Evolutionary conservation across 2,888 invertebrate species (phyloP), one percentile per base, ranked within the genome.

Genomic region (Philonicus albiceps): DNA sequence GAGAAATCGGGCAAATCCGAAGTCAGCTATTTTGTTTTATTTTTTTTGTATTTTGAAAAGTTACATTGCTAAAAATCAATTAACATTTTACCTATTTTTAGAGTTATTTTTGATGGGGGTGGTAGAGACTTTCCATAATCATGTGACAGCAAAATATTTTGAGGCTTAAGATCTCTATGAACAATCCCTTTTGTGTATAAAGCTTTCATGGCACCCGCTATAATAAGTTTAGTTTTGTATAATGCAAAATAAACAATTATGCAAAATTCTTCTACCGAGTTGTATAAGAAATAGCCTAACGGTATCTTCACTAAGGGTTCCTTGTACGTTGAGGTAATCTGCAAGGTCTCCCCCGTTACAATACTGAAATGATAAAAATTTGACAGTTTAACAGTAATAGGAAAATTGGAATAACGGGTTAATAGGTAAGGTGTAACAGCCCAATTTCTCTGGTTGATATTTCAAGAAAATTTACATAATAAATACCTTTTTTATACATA

Each of bases 261-360:
- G 0, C 7, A 19, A 73, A 49, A 55, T 73, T 64, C 76, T 37
- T 93, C 93, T 92, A 96, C 96, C 96, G 91, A 99, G 95, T 93
- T 99, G 99, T 90, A 96, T 95, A 89, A 99, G 94, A 93, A 99
- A 99, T 90, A 98, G 93, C 88, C 98, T 94, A 90, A 99, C 99
- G 5, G 99, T 99, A 91, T 98, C 98, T 93, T 99, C 99, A 93
- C 98, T 98, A 73, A 99, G 94, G 76, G 98, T 98, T 87, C 98
- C 97, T 93, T 98, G 98, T 78, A 95, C 95, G 91, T 95, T 95
- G 89, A 99, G 94, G 93, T 99, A 99, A 93, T 99, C 99, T 27
- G 99, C 98, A 92, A 99, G 94, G 93, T 99, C 99, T 30, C 99
- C 99, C 80, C 99, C 99, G 94, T 99, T 99, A 94, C 99, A 99